Percentiles rank a stretch among this genome's conserved stretches.
Conservation (phyloP, 1,140 invertebrate species). For the Drosophila azteca region DNA sequence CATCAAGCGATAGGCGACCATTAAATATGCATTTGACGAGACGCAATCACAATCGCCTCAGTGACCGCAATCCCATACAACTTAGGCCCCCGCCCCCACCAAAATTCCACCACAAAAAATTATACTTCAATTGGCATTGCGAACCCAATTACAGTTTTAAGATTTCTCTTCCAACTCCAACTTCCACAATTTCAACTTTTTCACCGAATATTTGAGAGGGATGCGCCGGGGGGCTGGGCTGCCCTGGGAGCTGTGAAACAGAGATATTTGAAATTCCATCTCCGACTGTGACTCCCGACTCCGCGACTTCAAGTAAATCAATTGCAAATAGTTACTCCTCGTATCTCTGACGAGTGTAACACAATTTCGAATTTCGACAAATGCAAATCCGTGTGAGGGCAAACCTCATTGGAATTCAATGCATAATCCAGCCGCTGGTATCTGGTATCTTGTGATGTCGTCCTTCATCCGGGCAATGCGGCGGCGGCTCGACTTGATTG, state of each 20-base stretch:
- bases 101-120: constrained; percentile 65
- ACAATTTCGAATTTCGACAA: constrained; percentile 56
- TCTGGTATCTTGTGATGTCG: not conserved
- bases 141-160: constrained; percentile 55
- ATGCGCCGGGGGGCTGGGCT: not conserved
- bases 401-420: constrained; percentile 41
- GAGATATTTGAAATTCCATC: constrained; percentile 63
- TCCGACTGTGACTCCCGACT: constrained; percentile 8
- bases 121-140: constrained; percentile 49
- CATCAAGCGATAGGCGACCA: constrained; percentile 5
- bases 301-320: constrained; percentile 24
- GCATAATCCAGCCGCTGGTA: constrained; percentile 3
- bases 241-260: constrained; percentile 28
- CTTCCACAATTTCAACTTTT: constrained; percentile 49
- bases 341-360: constrained; percentile 48
- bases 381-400: constrained; percentile 54
- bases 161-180: constrained; percentile 59
- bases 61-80: constrained; percentile 65
- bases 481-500: not conserved
- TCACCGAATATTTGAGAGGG: constrained; percentile 29
- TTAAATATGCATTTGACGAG: constrained; percentile 44
- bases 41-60: constrained; percentile 15
- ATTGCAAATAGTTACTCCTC: constrained; percentile 23
- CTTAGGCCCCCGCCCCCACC: constrained; percentile 12
- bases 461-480: not conserved